A percentile compares a stretch with the other conserved stretches of the same genome.
Conservation (phyloP, 2,888 invertebrate species). For the Pocota personata region DNA sequence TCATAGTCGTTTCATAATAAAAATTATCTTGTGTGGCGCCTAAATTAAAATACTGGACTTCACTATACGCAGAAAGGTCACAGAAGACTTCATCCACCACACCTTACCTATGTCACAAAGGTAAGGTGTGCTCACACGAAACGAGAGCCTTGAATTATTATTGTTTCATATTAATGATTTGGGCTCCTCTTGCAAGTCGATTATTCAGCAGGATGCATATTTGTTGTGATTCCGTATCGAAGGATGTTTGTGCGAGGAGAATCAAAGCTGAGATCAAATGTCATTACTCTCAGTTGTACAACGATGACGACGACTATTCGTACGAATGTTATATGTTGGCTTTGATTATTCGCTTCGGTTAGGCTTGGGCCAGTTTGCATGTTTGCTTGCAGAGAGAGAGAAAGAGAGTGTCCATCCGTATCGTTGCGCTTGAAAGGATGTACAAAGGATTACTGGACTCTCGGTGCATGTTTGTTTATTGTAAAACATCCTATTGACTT, state of each 20-base stretch:
- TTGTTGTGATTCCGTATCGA: slow-evolving; percentile 9
- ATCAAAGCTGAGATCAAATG: slow-evolving; percentile 37
- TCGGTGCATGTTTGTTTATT: slow-evolving; percentile 64
- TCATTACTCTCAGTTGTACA: slow-evolving; percentile 2
- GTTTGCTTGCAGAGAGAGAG: slow-evolving; percentile 26
- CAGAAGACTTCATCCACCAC: too few relatives aligned
- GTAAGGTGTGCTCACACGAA: too few relatives aligned
- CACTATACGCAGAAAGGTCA: too few relatives aligned
- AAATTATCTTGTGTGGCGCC: too few relatives aligned
- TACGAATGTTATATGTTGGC: slow-evolving; percentile 35
- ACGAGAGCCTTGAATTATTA: neutral
- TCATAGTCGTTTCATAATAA: too few relatives aligned
- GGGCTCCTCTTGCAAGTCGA: neutral
- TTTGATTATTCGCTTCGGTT: slow-evolving; percentile 57
- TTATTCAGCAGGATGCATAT: slow-evolving; percentile 14
- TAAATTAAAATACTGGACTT: too few relatives aligned
- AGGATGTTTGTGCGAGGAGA: slow-evolving; percentile 25
- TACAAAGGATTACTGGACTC: slow-evolving; percentile 60
- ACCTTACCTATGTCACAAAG: neutral
- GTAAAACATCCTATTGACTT: slow-evolving; percentile 72
- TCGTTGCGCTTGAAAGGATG: slow-evolving; percentile 57
- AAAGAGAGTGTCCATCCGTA: slow-evolving; percentile 65
- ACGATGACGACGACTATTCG: neutral
- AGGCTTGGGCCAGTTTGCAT: slow-evolving; percentile 16
- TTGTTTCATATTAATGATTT: neutral